phyloP scores from a whole-genome alignment of 2,888 invertebrate species.

The Perizoma flavofasciatum region DNA sequence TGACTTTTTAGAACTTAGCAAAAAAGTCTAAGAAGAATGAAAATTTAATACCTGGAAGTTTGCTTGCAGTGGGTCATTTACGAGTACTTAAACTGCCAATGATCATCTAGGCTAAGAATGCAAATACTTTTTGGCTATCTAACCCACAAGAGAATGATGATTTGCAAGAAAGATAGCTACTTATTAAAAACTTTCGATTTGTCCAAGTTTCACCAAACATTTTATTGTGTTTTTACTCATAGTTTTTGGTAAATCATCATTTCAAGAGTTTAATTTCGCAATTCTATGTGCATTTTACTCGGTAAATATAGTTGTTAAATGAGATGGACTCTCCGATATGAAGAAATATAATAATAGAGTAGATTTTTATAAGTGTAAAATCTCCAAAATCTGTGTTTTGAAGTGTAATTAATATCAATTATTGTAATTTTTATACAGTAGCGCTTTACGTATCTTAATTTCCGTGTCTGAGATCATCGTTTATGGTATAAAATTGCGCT shows the following conservation, averaged over 20 bases:
- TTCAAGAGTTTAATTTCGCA: constrained; percentile 20
- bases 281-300: constrained; percentile 24
- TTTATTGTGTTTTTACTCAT: too few species aligned
- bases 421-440: constrained; percentile 28
- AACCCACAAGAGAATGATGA: not conserved
- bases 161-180: not conserved
- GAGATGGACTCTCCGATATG: constrained; percentile 11
- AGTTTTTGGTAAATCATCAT: constrained; percentile 13
- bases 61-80: too few species aligned
- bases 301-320: constrained; percentile 23
- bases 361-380: constrained; percentile 21
- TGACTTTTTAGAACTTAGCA: too few species aligned
- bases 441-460: constrained; percentile 20
- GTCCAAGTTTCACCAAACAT: too few species aligned
- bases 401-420: constrained; percentile 31
- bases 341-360: constrained; percentile 28
- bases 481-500: constrained; percentile 29
- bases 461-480: too few species aligned
- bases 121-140: too few species aligned
- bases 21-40: too few species aligned
- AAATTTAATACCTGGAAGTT: too few species aligned
- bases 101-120: too few species aligned
- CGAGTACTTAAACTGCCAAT: too few species aligned
- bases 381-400: constrained; percentile 27
- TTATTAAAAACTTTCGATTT: constrained; percentile 16